Evolutionary conservation across 1,140 invertebrate genomes (phyloP).

Genomic region (Saxidomus purpurata): DNA sequence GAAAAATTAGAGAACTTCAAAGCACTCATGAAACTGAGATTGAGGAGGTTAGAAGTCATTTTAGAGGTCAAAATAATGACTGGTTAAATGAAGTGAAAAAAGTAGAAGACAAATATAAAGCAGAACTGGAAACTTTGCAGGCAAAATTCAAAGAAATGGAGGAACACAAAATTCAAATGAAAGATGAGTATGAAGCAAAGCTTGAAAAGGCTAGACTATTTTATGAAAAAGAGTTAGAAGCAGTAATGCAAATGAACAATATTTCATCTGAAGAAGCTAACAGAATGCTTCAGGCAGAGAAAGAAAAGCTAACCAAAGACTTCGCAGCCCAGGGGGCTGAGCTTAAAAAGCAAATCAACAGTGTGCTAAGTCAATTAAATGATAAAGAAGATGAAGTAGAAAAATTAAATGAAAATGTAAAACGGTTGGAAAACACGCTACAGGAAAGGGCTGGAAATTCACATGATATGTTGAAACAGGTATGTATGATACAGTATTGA

Average conservation of each 20-base stretch:
- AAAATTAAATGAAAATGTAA: constrained; percentile 77
- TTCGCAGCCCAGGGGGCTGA: constrained; percentile 78
- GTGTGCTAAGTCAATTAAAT: constrained; percentile 80
- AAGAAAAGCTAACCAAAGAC: constrained; percentile 82
- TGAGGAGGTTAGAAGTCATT: constrained; percentile 75
- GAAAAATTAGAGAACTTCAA: constrained; percentile 79
- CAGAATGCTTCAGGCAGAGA: constrained; percentile 73
- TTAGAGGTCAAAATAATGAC: constrained; percentile 74
- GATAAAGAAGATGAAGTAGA: constrained; percentile 81
- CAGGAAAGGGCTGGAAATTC: constrained; percentile 76
- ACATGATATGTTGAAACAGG: constrained; percentile 74
- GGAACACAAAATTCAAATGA: constrained; percentile 77
- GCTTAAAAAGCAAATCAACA: constrained; percentile 82
- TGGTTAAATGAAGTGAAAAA: constrained; percentile 78
- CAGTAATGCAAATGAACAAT: constrained; percentile 76
- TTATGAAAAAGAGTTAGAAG: constrained; percentile 85
- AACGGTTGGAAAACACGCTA: constrained; percentile 69
- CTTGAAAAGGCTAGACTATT: constrained; percentile 84
- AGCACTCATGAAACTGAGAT: constrained; percentile 80
- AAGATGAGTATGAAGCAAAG: constrained; percentile 84
- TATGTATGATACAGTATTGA: constrained; percentile 59
- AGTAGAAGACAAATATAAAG: constrained; percentile 80
- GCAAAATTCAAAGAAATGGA: constrained; percentile 72
- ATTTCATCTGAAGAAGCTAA: constrained; percentile 73
- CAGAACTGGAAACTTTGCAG: constrained; percentile 77